Conservation (phyloP, 2,113 vertebrate species). For the Aleadryas rufinucha region DNA sequence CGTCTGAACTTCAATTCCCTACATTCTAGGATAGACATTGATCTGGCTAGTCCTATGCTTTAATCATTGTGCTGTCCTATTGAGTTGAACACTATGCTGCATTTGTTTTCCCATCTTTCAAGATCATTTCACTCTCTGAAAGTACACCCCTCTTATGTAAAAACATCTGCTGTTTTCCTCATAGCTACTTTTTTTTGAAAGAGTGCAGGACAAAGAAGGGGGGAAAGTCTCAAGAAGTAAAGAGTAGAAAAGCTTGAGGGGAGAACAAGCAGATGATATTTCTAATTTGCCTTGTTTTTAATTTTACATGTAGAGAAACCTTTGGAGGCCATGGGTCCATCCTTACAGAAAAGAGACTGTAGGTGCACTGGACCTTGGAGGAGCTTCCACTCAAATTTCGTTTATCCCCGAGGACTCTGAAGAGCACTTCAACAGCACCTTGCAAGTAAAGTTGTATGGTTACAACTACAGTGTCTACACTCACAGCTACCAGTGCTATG, state of each 20-base stretch:
- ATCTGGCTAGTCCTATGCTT: neutral
- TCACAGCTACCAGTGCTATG: slow-evolving; percentile 92
- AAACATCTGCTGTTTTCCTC: neutral
- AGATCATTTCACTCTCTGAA: neutral
- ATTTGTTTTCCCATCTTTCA: neutral
- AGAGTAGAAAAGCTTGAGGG: neutral
- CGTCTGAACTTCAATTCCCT: neutral
- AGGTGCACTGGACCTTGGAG: slow-evolving; percentile 92
- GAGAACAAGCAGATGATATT: neutral
- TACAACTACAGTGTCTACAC: slow-evolving; percentile 89
- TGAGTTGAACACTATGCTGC: neutral
- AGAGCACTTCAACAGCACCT: slow-evolving; percentile 40
- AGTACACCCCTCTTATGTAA: neutral
- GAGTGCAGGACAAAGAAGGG: neutral
- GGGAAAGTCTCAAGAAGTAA: neutral
- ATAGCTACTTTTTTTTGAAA: neutral
- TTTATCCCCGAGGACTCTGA: slow-evolving; percentile 67
- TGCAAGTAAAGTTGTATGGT: slow-evolving; percentile 84
- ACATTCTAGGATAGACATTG: neutral
- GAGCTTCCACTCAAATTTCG: slow-evolving; percentile 94
- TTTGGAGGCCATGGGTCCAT: slow-evolving; percentile 82
- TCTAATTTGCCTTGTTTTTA: neutral
- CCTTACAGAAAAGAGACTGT: slow-evolving; percentile 78
- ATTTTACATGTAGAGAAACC: slow-evolving; percentile 73
- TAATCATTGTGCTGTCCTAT: neutral